Base-by-base conservation (phyloP, 2,888 invertebrate genomes). In the Spialia ferax region DNA sequence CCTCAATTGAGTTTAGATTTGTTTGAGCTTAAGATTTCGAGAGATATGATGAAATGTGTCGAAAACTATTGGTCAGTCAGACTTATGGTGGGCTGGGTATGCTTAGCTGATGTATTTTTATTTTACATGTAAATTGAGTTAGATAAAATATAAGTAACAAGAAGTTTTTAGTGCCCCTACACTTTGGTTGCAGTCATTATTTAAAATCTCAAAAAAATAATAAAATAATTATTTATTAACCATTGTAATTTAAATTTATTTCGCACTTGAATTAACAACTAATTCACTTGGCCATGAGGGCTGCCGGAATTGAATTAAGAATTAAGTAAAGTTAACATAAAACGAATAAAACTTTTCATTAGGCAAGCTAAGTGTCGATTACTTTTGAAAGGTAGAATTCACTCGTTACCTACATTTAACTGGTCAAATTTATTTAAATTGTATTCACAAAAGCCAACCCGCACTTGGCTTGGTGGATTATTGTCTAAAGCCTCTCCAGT, bases 1-100 rank as follows among this genome's bases (percentile, higher is more conserved):
- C 57, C 57, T 65, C 64, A 38, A 65, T 65, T 38, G 56, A 10
- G 18, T 32, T 45, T 64, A 22, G 18, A 50, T 57, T 32, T 54
- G 52, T 15, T 38, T 38, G 38, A n/a, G 38, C n/a, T n/a, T n/a
- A 2, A n/a, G 26, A 23, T 23, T 22, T 50, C 22, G 22, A 22
- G 10, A 42, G n/a, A n/a, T n/a, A 8, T 7, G 10, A 5, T 11
- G 48, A 3, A 20, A 11, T 50, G 48, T 50, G 48, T 42, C 42
- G 42, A 42, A 42, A 42, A n/a, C 42, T 42, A 6, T 15, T 42
- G 38, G 38, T 0, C n/a, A 13, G 38, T 0, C n/a, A 13, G 38
- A 38, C 29, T 29, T 7, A 29, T 29, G 29, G 0, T 29, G 29
- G 29, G 8, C 29, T n/a, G n/a, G n/a, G n/a, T n/a, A n/a, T n/a